phyloP scores from a whole-genome alignment of 2,888 invertebrate genomes.

The Achlya flavicornis region DNA sequence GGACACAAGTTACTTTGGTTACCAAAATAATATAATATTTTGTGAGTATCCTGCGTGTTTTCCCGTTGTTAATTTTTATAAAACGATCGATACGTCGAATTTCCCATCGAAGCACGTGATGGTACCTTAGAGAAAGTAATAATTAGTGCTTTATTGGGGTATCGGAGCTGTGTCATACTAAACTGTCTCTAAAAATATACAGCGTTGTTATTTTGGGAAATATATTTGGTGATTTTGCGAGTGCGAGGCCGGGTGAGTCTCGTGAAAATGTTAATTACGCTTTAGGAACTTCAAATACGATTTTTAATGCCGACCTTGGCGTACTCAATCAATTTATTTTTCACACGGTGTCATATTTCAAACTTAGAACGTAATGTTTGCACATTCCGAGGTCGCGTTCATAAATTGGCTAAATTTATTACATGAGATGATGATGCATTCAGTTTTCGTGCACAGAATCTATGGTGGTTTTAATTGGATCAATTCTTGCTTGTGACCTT shows the following conservation, averaged over 20 bases:
- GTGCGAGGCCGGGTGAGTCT: slow-evolving; percentile 63
- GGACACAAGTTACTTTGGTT: slow-evolving; percentile 61
- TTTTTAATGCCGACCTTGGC: slow-evolving; percentile 58
- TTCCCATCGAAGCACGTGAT: slow-evolving; percentile 55
- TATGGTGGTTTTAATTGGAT: slow-evolving; percentile 35
- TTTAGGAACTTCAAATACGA: slow-evolving; percentile 43
- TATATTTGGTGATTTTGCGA: slow-evolving; percentile 76
- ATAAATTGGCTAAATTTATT: background rate
- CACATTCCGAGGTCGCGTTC: background rate
- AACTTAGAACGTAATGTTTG: slow-evolving; percentile 13
- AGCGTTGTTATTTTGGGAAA: slow-evolving; percentile 71
- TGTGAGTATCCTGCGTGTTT: slow-evolving; percentile 71
- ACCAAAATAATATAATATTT: slow-evolving; percentile 60
- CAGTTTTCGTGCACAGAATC: slow-evolving; percentile 19
- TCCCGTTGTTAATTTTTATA: slow-evolving; percentile 50
- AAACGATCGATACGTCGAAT: slow-evolving; percentile 59
- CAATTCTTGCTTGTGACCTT: slow-evolving; percentile 40
- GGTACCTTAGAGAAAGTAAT: slow-evolving; percentile 45
- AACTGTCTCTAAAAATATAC: slow-evolving; percentile 73
- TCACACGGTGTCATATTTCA: slow-evolving; percentile 43
- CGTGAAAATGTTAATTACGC: slow-evolving; percentile 70
- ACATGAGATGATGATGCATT: background rate
- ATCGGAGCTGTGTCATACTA: slow-evolving; percentile 63
- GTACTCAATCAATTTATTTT: slow-evolving; percentile 31
- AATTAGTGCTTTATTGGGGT: slow-evolving; percentile 55